phyloP scores from a whole-genome alignment of 2,888 invertebrate species.

The Caenorhabditis uteleia region DNA sequence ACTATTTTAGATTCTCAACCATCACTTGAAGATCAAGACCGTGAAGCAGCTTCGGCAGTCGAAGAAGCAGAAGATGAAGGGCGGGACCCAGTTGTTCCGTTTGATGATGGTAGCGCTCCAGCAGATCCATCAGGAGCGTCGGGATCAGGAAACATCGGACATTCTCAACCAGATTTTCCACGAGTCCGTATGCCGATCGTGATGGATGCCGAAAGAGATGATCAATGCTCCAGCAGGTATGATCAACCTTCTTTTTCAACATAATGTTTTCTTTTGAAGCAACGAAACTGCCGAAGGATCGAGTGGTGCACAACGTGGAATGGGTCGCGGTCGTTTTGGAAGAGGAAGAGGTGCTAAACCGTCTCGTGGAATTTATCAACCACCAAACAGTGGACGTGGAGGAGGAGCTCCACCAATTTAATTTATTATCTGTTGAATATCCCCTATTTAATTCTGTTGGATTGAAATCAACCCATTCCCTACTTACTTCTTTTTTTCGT shows the following conservation, averaged over 20 bases:
- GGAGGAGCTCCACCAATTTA: too few relatives aligned
- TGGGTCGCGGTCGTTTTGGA: not conserved
- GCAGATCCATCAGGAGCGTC: slow-evolving; percentile 34
- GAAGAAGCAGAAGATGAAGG: slow-evolving; percentile 50
- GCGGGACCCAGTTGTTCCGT: slow-evolving; percentile 8
- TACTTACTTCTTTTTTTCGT: too few relatives aligned
- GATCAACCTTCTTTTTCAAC: not conserved
- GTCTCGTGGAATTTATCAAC: slow-evolving; percentile 32
- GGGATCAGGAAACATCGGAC: slow-evolving; percentile 16
- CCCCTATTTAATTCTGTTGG: too few relatives aligned
- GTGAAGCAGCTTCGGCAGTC: slow-evolving; percentile 51
- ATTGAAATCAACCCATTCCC: too few relatives aligned
- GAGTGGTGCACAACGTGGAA: not conserved
- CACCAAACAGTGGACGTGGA: slow-evolving; percentile 5
- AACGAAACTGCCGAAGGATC: slow-evolving; percentile 5
- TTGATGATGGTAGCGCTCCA: slow-evolving; percentile 33
- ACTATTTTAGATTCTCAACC: slow-evolving; percentile 39
- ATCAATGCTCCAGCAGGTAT: slow-evolving; percentile 53
- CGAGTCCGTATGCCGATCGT: slow-evolving; percentile 26
- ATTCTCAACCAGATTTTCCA: slow-evolving; percentile 11
- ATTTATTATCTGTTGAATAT: too few relatives aligned
- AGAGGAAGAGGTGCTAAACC: slow-evolving; percentile 3
- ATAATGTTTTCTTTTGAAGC: slow-evolving; percentile 1
- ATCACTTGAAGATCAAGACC: slow-evolving; percentile 43
- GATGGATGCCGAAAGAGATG: slow-evolving; percentile 35